Percentiles rank a stretch among this genome's conserved stretches.
These are phyloP conservation scores for Magallana gigas DNA, from an alignment of 1,140 invertebrate species.

Conservation along the genomic window DNA sequence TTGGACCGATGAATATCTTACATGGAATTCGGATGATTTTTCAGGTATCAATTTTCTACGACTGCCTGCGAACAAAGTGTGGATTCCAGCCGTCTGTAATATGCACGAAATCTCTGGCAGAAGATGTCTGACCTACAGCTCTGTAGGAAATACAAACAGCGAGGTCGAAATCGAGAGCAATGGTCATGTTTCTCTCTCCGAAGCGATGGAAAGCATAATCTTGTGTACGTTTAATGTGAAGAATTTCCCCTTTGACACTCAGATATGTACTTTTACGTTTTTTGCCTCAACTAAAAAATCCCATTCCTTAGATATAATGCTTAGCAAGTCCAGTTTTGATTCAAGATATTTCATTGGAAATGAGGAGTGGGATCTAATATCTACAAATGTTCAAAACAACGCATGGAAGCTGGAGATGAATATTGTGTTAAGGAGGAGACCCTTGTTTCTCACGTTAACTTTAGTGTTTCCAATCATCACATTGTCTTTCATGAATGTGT, in stretches of 20 bases:
- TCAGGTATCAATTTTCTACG: background rate
- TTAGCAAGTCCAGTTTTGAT: too few relatives aligned
- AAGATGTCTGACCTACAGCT: background rate
- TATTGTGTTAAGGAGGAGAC: too few relatives aligned
- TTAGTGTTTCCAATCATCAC: too few relatives aligned
- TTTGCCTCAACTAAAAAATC: constrained; percentile 2
- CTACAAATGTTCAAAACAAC: too few relatives aligned
- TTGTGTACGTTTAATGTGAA: background rate
- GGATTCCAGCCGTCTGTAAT: constrained; percentile 22
- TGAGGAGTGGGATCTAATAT: too few relatives aligned
- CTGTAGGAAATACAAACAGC: background rate
- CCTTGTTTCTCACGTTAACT: too few relatives aligned
- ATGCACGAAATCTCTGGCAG: background rate
- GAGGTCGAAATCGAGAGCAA: background rate
- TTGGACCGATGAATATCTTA: background rate
- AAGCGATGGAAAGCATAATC: background rate
- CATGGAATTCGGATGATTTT: background rate
- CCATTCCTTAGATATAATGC: background rate
- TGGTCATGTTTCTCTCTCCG: background rate
- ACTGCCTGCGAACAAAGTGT: background rate
- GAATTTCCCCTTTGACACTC: constrained; percentile 41
- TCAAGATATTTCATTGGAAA: too few relatives aligned
- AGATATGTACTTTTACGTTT: constrained; percentile 34
- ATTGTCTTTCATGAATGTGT: too few relatives aligned
- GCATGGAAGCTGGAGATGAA: too few relatives aligned